Conservation (phyloP, 64 coral and sea anemone species). For the Actinia equina region DNA sequence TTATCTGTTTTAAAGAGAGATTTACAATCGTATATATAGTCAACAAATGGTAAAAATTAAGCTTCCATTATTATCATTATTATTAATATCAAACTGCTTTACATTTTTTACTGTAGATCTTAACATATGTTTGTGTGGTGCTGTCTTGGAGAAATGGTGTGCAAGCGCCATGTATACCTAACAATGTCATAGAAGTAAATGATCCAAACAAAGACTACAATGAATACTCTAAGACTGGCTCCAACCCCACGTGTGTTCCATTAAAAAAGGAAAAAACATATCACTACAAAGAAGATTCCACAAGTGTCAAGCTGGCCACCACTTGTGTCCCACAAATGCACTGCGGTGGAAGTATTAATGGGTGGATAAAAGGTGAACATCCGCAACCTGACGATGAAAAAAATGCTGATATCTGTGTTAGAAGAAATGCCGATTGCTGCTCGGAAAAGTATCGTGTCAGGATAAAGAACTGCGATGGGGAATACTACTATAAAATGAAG, state of each 20-base stretch:
- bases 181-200: background rate
- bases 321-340: background rate
- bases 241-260: too few species aligned
- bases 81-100: too few species aligned
- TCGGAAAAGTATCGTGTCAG: background rate
- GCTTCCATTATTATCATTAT: too few species aligned
- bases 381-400: background rate
- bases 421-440: background rate
- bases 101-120: too few species aligned
- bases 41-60: too few species aligned
- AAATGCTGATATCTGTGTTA: background rate
- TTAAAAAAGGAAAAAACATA: background rate
- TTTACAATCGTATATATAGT: too few species aligned
- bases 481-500: conserved; percentile 16
- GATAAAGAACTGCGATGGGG: background rate
- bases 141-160: background rate
- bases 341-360: background rate
- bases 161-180: background rate
- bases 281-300: background rate
- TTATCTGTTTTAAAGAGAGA: too few species aligned
- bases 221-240: background rate
- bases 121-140: background rate
- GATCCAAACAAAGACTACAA: background rate
- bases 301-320: background rate
- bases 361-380: conserved; percentile 2